Evolutionary conservation across 2,113 vertebrate species (phyloP).

Genomic region (Hyperopisus bebe): DNA sequence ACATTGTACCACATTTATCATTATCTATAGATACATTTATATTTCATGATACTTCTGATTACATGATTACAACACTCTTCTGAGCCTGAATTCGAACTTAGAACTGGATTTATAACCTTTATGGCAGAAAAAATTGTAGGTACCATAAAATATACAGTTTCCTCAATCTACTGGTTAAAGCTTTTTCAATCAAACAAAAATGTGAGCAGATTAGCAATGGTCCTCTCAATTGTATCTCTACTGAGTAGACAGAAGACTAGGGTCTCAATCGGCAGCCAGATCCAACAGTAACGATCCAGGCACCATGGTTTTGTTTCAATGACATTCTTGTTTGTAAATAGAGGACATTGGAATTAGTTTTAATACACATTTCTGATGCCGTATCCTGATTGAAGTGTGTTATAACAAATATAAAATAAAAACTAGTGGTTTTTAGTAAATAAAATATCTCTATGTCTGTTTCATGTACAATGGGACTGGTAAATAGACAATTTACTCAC

Average conservation of each 20-base stretch:
- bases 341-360: not conserved
- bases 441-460: not conserved
- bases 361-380: not conserved
- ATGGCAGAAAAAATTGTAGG: not conserved
- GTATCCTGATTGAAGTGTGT: not conserved
- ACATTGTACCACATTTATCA: not conserved
- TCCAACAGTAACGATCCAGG: constrained; percentile 38
- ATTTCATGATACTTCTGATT: not conserved
- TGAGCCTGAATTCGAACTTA: not conserved
- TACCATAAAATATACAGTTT: constrained; percentile 46
- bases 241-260: constrained; percentile 37
- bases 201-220: constrained; percentile 50
- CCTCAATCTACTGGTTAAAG: constrained; percentile 54
- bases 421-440: not conserved
- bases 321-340: not conserved
- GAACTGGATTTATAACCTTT: not conserved
- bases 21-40: not conserved
- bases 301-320: not conserved
- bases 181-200: constrained; percentile 46
- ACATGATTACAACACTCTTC: not conserved
- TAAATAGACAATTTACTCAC: not conserved
- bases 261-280: constrained; percentile 48
- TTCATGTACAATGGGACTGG: not conserved
- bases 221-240: constrained; percentile 34
- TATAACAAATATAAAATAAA: not conserved